Evolutionary conservation across 2,113 vertebrate genomes (phyloP).

Genomic region (Sisor rabdophorus): DNA sequence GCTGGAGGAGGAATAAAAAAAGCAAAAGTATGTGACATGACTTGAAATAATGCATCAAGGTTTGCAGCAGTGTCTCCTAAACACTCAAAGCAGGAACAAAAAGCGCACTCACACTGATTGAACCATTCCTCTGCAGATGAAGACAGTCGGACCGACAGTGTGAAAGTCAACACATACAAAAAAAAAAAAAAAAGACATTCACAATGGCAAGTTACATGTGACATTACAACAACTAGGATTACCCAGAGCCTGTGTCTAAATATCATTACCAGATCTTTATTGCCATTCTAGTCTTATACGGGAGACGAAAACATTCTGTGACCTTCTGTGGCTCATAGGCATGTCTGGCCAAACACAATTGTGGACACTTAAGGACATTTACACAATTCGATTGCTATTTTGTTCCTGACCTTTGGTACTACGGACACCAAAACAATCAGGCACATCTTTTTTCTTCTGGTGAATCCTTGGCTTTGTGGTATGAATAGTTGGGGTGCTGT

Average conservation of each 20-base stretch:
- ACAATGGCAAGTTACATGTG: conserved; percentile 43
- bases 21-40: conserved; percentile 38
- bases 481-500: conserved; percentile 72
- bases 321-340: neutral
- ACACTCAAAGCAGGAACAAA: conserved; percentile 28
- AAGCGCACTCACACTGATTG: conserved; percentile 84
- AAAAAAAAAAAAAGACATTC: conserved; percentile 52
- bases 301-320: neutral
- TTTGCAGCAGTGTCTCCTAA: conserved; percentile 33
- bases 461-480: conserved; percentile 65
- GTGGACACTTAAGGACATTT: neutral
- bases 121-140: conserved; percentile 87
- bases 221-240: conserved; percentile 3
- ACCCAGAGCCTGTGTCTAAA: neutral
- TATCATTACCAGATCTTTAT: conserved; percentile 14
- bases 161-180: conserved; percentile 51
- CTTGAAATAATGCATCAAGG: conserved; percentile 44
- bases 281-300: neutral
- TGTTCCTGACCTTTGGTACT: conserved; percentile 81
- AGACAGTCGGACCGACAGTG: conserved; percentile 32
- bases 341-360: neutral
- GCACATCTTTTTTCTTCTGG: conserved; percentile 86
- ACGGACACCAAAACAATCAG: conserved; percentile 86
- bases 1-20: conserved; percentile 36
- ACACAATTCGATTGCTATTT: neutral